These are phyloP conservation scores for Etheostoma spectabile DNA, from an alignment of 2,113 vertebrate species.

Conservation along the genomic window DNA sequence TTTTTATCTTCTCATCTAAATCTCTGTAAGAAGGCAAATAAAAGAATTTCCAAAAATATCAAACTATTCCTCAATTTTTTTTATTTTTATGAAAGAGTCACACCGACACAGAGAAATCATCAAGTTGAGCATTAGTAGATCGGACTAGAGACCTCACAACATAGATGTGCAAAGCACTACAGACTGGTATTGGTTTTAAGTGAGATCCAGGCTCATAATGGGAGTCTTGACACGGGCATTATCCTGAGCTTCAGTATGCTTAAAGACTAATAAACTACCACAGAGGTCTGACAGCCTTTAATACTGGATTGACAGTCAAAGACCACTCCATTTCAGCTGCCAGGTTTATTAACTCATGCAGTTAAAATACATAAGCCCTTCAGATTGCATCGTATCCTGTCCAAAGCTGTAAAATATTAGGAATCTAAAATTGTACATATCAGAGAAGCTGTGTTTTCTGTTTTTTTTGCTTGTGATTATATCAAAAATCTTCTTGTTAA, in stretches of 20 bases:
- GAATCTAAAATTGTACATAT: constrained; percentile 65
- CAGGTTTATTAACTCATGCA: constrained; percentile 23
- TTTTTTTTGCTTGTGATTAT: constrained; percentile 27
- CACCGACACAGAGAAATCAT: not conserved
- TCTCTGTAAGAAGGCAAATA: not conserved
- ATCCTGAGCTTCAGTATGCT: constrained; percentile 50
- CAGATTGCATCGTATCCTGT: constrained; percentile 22
- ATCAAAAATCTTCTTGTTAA: constrained; percentile 28
- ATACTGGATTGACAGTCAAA: constrained; percentile 31
- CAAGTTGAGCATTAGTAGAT: not conserved
- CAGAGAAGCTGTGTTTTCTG: constrained; percentile 22
- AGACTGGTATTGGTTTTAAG: constrained; percentile 9
- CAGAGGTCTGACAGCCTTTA: constrained; percentile 16
- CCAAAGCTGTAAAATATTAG: constrained; percentile 48
- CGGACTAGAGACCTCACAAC: not conserved
- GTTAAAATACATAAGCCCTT: constrained; percentile 23
- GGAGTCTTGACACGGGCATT: constrained; percentile 62
- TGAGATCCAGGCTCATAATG: constrained; percentile 17
- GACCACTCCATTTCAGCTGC: constrained; percentile 37
- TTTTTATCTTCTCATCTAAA: not conserved
- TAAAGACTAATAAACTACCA: constrained; percentile 33
- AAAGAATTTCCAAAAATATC: not conserved
- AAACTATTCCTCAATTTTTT: not conserved
- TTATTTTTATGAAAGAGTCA: not conserved
- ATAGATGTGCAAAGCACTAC: not conserved